Conservation (phyloP, 2,113 vertebrate species). For the Notechis scutatus region DNA sequence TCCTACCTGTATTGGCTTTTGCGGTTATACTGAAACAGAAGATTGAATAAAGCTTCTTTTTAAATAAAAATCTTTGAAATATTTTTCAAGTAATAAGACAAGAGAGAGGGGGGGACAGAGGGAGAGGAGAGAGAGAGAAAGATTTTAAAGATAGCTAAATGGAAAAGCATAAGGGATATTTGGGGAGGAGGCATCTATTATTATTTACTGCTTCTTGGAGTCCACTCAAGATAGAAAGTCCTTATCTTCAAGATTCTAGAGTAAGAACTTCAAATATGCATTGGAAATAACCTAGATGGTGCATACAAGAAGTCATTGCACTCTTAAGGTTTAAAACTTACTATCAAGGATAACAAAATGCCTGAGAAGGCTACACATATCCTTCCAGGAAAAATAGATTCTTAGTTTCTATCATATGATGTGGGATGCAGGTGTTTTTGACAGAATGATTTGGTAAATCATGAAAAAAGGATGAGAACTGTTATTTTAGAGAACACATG, state of each 20-base stretch:
- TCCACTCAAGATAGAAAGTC: background rate
- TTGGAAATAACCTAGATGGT: background rate
- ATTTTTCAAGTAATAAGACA: background rate
- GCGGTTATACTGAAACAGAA: background rate
- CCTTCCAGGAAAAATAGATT: background rate
- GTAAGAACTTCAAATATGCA: background rate
- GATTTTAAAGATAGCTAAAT: background rate
- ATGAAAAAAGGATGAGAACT: background rate
- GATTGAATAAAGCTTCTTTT: background rate
- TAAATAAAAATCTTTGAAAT: background rate
- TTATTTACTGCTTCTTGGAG: background rate
- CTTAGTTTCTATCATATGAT: background rate
- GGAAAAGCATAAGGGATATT: background rate
- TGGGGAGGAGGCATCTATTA: background rate
- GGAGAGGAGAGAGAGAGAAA: no score
- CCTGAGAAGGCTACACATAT: background rate
- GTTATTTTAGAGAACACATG: background rate
- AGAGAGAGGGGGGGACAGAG: background rate
- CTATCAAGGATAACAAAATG: background rate
- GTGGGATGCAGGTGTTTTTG: background rate
- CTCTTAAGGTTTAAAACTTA: background rate
- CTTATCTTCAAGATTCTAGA: background rate
- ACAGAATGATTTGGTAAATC: background rate
- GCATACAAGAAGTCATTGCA: background rate
- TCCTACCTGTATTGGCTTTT: background rate